Evolutionary conservation across 1,140 invertebrate species (phyloP).

Genomic region (Anoplolepis gracilipes): DNA sequence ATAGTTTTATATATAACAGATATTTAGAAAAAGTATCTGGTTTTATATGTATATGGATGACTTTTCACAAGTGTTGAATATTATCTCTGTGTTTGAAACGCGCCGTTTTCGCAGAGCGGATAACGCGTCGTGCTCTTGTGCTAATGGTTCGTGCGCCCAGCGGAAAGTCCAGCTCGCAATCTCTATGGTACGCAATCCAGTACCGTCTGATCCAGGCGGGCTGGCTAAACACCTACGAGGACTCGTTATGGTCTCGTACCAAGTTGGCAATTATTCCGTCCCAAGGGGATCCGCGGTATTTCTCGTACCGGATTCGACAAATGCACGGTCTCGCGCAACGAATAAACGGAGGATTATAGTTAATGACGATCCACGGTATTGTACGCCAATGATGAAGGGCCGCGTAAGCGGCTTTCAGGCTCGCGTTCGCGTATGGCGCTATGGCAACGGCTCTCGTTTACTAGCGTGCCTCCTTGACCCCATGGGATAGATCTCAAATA

Average conservation of each 20-base stretch:
- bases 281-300: slow-evolving; percentile 48
- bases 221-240: slow-evolving; percentile 37
- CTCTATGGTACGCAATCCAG: background rate
- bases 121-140: slow-evolving; percentile 31
- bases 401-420: slow-evolving; percentile 72
- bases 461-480: slow-evolving; percentile 55
- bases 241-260: slow-evolving; percentile 54
- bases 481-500: slow-evolving; percentile 66
- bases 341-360: slow-evolving; percentile 75
- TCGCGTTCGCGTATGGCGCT: slow-evolving; percentile 61
- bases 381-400: slow-evolving; percentile 73
- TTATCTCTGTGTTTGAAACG: slow-evolving; percentile 6
- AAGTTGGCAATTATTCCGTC: slow-evolving; percentile 64
- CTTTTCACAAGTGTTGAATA: background rate
- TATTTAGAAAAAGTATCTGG: background rate
- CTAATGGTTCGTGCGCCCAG: slow-evolving; percentile 29
- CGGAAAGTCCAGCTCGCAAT: slow-evolving; percentile 37
- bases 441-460: slow-evolving; percentile 68
- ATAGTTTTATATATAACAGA: background rate
- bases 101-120: background rate
- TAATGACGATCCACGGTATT: slow-evolving; percentile 73
- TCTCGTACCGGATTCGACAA: slow-evolving; percentile 58
- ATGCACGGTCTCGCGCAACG: slow-evolving; percentile 64
- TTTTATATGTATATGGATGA: background rate
- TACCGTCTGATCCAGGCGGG: slow-evolving; percentile 15